These are phyloP conservation scores for Zootermopsis nevadensis DNA, from an alignment of 2,888 invertebrate genomes.

Conservation along the genomic window DNA sequence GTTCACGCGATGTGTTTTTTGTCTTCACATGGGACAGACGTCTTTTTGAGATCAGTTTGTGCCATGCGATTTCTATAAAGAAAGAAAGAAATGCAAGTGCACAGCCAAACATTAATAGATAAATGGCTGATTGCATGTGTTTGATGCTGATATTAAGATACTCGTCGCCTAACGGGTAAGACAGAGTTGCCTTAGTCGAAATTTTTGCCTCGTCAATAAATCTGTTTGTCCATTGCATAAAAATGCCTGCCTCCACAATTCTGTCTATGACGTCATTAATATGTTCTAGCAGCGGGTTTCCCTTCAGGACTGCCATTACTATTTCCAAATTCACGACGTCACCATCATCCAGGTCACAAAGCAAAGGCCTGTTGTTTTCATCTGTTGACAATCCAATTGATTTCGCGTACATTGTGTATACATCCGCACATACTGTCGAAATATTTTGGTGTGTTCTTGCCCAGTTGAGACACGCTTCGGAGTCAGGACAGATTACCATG, in stretches of 20 bases:
- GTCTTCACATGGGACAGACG: no score
- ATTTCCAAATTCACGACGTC: neutral
- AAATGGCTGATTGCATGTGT: neutral
- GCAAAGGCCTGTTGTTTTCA: neutral
- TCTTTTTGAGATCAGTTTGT: no score
- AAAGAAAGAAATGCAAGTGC: no score
- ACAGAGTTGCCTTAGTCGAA: neutral
- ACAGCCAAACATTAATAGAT: no score
- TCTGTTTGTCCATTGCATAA: neutral
- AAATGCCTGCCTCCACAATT: neutral
- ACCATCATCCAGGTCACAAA: neutral
- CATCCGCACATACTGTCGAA: neutral
- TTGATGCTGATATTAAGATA: neutral
- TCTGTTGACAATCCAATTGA: neutral
- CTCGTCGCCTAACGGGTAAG: rapidly evolving
- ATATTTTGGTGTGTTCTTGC: neutral
- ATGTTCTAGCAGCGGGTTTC: neutral
- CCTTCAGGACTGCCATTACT: neutral
- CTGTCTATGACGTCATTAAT: neutral
- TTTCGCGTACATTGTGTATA: neutral
- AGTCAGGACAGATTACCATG: neutral
- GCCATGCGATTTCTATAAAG: no score
- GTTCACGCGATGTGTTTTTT: no score
- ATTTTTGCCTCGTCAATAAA: neutral
- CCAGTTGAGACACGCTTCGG: neutral